Conservation (phyloP, 2,113 vertebrate genomes). For the Psephotus haematonotus region DNA sequence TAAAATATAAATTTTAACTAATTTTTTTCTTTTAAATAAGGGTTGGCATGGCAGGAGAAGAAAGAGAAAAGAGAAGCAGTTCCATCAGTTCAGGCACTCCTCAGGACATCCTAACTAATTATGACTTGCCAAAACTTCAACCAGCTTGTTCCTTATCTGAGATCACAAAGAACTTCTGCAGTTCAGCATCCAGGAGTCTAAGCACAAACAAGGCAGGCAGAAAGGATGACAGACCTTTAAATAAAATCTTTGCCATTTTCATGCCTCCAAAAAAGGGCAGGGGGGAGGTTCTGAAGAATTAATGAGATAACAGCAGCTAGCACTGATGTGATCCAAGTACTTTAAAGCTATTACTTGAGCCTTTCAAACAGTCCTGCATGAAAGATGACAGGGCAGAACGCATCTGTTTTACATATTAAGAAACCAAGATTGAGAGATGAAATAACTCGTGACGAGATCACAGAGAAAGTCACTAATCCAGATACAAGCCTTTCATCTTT, state of each 20-base stretch:
- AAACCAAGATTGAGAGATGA: not conserved
- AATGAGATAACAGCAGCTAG: not conserved
- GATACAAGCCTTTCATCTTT: not conserved
- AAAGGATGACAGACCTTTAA: not conserved
- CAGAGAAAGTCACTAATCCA: not conserved
- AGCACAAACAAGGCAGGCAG: conserved; percentile 37
- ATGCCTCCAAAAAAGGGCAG: not conserved
- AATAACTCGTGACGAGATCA: not conserved
- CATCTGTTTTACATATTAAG: not conserved
- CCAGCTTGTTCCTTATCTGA: conserved; percentile 5
- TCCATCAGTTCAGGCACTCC: not conserved
- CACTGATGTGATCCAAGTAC: not conserved
- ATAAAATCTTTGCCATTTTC: not conserved
- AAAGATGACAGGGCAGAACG: not conserved
- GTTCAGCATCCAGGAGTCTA: not conserved
- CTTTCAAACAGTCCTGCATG: not conserved
- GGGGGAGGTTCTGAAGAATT: not conserved
- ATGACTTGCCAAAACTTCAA: not conserved
- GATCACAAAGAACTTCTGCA: not conserved
- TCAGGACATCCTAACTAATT: not conserved
- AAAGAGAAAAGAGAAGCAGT: not conserved
- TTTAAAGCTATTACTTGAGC: accelerated
- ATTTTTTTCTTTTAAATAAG: not conserved
- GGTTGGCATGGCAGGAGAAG: not conserved
- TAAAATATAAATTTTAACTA: not conserved